Percentiles rank a stretch among this genome's conserved stretches.
Evolutionary conservation across 2,888 invertebrate species (phyloP).

Genomic region (Acanthosoma haemorrhoidale): DNA sequence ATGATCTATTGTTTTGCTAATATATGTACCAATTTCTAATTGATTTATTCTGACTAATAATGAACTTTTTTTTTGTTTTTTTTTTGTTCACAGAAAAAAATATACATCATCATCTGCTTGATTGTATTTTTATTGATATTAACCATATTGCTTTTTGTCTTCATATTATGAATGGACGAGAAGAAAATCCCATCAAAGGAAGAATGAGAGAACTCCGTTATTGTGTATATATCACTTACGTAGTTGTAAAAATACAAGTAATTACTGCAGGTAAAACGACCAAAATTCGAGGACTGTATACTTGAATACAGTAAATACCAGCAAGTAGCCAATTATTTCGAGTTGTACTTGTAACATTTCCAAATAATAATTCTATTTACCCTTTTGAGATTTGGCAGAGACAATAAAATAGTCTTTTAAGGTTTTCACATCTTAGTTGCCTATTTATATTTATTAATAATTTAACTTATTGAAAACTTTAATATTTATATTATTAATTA

Average conservation of each 20-base stretch:
- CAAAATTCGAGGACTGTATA: conserved; percentile 23
- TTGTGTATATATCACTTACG: neutral
- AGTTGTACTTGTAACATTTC: conserved; percentile 8
- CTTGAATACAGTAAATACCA: neutral
- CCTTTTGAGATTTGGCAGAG: conserved; percentile 25
- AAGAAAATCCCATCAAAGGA: neutral
- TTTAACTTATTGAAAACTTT: neutral
- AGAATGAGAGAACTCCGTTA: neutral
- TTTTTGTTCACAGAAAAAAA: conserved; percentile 72
- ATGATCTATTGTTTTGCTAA: neutral
- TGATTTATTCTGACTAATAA: no score
- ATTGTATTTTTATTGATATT: conserved; percentile 45
- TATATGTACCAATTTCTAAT: no score
- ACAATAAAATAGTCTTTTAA: conserved; percentile 26
- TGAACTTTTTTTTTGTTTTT: conserved; percentile 34
- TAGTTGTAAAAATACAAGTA: neutral
- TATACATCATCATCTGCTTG: conserved; percentile 82
- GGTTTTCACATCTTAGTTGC: conserved; percentile 4
- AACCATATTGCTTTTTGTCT: conserved; percentile 57
- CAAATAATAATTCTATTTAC: neutral
- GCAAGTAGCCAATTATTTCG: neutral
- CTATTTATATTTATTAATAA: neutral
- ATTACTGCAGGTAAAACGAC: neutral
- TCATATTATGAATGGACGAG: conserved; percentile 29
- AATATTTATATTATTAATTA: neutral